Evolutionary conservation across 2,113 vertebrate genomes (phyloP).

Genomic region (Cyanoderma ruficeps): DNA sequence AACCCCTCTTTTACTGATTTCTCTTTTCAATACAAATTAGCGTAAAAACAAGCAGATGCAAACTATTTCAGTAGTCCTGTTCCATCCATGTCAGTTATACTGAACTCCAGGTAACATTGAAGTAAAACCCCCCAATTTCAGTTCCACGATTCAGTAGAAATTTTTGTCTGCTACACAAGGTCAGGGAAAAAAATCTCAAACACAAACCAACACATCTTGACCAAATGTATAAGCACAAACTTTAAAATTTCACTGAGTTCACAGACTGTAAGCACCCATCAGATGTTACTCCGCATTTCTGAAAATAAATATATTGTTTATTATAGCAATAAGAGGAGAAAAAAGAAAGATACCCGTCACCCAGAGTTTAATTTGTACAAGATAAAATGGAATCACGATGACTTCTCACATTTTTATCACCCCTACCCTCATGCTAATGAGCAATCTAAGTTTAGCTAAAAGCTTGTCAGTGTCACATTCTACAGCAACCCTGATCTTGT

Average conservation of each 20-base stretch:
- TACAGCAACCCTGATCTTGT: background rate
- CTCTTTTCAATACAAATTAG: background rate
- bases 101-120: background rate
- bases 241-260: background rate
- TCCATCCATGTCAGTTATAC: background rate
- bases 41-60: background rate
- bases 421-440: background rate
- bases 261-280: background rate
- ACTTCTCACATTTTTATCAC: background rate
- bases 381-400: background rate
- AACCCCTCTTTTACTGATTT: background rate
- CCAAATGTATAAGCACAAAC: background rate
- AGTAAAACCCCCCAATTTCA: background rate
- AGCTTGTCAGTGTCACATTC: background rate
- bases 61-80: background rate
- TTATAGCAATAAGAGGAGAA: background rate
- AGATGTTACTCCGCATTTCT: rapidly evolving
- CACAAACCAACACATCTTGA: background rate
- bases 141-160: background rate
- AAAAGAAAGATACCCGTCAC: background rate
- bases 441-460: background rate
- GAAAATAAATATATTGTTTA: background rate
- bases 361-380: background rate
- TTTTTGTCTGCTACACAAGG: background rate
- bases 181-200: too few species aligned